These are phyloP conservation scores for Forbesichthys agassizii DNA, from an alignment of 2,113 vertebrate genomes.

Conservation along the genomic window DNA sequence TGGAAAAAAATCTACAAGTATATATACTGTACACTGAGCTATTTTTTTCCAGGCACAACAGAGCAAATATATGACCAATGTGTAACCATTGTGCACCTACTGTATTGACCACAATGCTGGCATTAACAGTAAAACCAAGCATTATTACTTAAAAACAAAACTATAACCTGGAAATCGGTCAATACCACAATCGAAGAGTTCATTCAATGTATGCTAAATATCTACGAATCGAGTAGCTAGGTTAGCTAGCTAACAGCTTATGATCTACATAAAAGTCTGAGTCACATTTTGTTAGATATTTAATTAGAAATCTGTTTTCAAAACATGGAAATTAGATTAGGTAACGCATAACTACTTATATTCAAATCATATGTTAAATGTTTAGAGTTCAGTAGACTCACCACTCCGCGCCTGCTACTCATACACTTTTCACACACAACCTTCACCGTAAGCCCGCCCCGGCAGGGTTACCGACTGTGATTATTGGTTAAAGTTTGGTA, in stretches of 20 bases:
- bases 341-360: no score
- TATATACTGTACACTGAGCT: no score
- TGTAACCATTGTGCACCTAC: background rate
- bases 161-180: no score
- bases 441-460: conserved; percentile 54
- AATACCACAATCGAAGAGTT: conserved; percentile 17
- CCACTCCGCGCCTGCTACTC: conserved; percentile 64
- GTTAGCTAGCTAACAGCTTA: conserved; percentile 52
- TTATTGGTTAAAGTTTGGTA: conserved; percentile 60
- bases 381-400: conserved; percentile 56
- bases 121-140: background rate
- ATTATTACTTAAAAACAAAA: background rate
- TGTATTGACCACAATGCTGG: no score
- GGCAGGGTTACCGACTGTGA: background rate
- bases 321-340: no score
- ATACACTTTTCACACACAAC: conserved; percentile 66
- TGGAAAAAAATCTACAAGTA: background rate
- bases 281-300: background rate
- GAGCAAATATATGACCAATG: background rate
- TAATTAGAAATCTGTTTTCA: background rate
- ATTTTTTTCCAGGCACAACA: background rate
- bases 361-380: conserved; percentile 7
- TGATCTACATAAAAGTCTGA: background rate
- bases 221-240: conserved; percentile 15
- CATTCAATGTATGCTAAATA: conserved; percentile 18